These are phyloP conservation scores for Cebidichthys violaceus DNA, from an alignment of 2,113 vertebrate genomes.

Conservation along the genomic window DNA sequence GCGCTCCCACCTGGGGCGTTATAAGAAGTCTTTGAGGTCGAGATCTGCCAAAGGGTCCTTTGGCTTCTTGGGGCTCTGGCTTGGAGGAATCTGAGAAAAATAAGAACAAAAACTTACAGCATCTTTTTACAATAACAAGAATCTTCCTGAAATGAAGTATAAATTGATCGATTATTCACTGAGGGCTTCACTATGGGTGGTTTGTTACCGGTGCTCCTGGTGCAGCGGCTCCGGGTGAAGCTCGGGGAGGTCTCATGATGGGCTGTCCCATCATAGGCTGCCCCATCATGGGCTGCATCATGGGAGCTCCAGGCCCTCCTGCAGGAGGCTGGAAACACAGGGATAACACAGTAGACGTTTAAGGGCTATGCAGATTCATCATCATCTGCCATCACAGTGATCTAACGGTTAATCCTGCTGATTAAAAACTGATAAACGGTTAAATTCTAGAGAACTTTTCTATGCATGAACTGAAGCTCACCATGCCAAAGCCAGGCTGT, in stretches of 20 bases:
- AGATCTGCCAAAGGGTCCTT: slow-evolving; percentile 99
- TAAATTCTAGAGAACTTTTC: neutral
- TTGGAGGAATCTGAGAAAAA: slow-evolving; percentile 90
- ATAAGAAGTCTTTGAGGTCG: slow-evolving; percentile 99
- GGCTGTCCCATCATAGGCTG: slow-evolving; percentile 91
- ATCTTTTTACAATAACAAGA: neutral
- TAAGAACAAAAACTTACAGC: slow-evolving; percentile 6
- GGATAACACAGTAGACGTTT: neutral
- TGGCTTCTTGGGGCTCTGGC: slow-evolving; percentile 97
- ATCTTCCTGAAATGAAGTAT: neutral
- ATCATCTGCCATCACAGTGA: neutral
- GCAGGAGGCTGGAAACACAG: slow-evolving; percentile 84
- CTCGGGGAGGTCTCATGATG: slow-evolving; percentile 93
- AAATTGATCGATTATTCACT: neutral
- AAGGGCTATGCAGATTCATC: neutral
- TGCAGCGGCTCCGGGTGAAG: slow-evolving; percentile 86
- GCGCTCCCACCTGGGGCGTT: slow-evolving; percentile 83
- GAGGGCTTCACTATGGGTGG: neutral
- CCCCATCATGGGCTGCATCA: slow-evolving; percentile 93
- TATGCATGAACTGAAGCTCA: slow-evolving; percentile 76
- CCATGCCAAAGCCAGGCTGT: slow-evolving; percentile 93
- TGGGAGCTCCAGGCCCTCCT: slow-evolving; percentile 88
- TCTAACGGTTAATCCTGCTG: neutral
- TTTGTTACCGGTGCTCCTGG: slow-evolving; percentile 88
- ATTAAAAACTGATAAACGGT: neutral